A percentile compares a stretch with the other conserved stretches of the same genome.
These are phyloP conservation scores for Pegoplata infirma DNA, from an alignment of 2,888 invertebrate species.

Conservation along the genomic window DNA sequence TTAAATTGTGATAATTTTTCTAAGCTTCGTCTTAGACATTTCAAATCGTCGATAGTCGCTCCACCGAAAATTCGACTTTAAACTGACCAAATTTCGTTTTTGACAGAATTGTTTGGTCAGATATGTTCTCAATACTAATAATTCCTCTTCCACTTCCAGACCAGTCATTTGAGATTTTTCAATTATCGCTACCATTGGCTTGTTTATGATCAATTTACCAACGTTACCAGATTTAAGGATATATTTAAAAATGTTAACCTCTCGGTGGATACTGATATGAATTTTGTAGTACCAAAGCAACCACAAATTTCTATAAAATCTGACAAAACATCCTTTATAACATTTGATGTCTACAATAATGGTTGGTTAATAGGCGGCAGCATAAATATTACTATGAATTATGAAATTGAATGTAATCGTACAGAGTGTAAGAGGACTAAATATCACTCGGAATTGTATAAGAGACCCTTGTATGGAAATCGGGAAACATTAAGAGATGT, in stretches of 20 bases:
- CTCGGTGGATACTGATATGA: constrained; percentile 72
- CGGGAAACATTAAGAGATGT: constrained; percentile 70
- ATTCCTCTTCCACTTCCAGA: no score
- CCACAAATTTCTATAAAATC: neutral
- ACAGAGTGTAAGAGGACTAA: constrained; percentile 60
- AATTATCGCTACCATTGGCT: constrained; percentile 71
- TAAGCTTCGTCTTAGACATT: no score
- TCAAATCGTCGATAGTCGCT: no score
- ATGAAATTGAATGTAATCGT: constrained; percentile 66
- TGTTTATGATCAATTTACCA: constrained; percentile 66
- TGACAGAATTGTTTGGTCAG: no score
- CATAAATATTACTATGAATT: constrained; percentile 73
- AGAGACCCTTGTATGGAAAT: constrained; percentile 68
- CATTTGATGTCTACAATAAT: constrained; percentile 76
- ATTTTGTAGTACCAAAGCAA: constrained; percentile 63
- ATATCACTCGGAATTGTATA: constrained; percentile 68
- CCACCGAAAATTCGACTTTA: no score
- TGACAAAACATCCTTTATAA: neutral
- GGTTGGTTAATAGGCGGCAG: constrained; percentile 73
- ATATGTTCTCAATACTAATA: no score
- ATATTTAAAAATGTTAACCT: constrained; percentile 69
- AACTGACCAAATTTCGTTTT: no score
- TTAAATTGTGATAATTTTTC: no score
- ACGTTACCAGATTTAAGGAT: constrained; percentile 60
- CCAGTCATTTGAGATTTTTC: constrained; percentile 67